Percentiles rank a stretch among this genome's conserved stretches.
phyloP scores from a whole-genome alignment of 2,888 invertebrate genomes.

The Oxystoma pomonae region DNA sequence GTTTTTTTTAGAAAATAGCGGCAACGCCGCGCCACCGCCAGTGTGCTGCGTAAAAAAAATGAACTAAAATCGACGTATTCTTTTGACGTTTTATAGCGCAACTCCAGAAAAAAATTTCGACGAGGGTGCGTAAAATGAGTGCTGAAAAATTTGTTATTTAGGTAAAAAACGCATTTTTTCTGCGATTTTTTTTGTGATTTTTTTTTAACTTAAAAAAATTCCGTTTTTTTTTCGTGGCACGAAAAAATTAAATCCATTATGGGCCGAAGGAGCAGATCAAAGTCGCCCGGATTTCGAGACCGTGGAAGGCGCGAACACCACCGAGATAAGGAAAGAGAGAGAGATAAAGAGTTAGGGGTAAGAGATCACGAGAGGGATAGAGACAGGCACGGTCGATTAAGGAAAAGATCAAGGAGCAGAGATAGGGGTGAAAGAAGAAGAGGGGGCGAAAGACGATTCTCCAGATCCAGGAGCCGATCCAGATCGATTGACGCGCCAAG shows the following conservation, averaged over 20 bases:
- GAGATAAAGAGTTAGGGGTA: conserved; percentile 44
- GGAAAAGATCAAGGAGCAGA: conserved; percentile 43
- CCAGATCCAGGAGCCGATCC: conserved; percentile 40
- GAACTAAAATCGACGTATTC: conserved; percentile 43
- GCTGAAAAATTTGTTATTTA: conserved; percentile 29
- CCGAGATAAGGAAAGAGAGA: conserved; percentile 48
- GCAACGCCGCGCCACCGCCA: conserved; percentile 31
- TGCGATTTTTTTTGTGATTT: conserved; percentile 19
- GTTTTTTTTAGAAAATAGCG: conserved; percentile 4
- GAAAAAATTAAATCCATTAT: conserved; percentile 37
- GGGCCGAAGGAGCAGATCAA: conserved; percentile 52
- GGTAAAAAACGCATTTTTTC: conserved; percentile 29
- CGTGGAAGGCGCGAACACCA: conserved; percentile 52
- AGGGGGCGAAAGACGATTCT: conserved; percentile 46
- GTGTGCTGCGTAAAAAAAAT: conserved; percentile 43
- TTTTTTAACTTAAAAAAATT: conserved; percentile 20
- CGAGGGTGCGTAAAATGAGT: conserved; percentile 29
- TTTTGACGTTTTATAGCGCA: conserved; percentile 41
- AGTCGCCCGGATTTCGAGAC: conserved; percentile 51
- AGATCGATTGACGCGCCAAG: conserved; percentile 40
- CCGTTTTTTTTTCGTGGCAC: conserved; percentile 17
- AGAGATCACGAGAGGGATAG: conserved; percentile 47
- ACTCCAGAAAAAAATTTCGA: neutral
- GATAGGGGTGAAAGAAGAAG: conserved; percentile 48
- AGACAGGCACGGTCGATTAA: conserved; percentile 45